Percentiles rank a stretch among this genome's conserved stretches.
Evolutionary conservation across 2,113 vertebrate species (phyloP).

Genomic region (Jaculus jaculus): DNA sequence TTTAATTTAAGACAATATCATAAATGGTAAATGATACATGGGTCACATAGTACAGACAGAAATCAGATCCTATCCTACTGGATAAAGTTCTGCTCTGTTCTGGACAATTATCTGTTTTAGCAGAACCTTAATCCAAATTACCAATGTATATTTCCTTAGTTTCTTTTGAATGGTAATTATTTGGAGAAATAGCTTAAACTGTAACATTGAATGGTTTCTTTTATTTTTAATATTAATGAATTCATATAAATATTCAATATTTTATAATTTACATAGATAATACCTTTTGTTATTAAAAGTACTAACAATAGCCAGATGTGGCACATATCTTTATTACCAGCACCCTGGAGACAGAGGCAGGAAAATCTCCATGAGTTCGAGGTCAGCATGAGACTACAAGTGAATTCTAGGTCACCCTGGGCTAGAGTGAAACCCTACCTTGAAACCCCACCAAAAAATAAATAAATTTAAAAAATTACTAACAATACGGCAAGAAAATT

Average conservation of each 20-base stretch:
- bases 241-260: neutral
- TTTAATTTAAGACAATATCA: neutral
- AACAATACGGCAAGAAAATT: neutral
- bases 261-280: neutral
- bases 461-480: too few relatives aligned
- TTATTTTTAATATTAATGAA: constrained; percentile 11
- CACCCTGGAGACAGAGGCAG: too few relatives aligned
- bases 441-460: too few relatives aligned
- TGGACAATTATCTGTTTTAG: neutral
- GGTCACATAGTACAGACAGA: accelerated
- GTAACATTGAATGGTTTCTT: neutral
- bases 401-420: too few relatives aligned
- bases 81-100: neutral
- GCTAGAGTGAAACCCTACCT: too few relatives aligned
- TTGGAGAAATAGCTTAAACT: neutral
- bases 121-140: neutral
- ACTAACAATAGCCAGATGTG: neutral
- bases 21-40: neutral
- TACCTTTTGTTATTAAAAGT: neutral
- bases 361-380: too few relatives aligned
- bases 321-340: too few relatives aligned
- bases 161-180: neutral
- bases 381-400: too few relatives aligned
- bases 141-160: neutral
- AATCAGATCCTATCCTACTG: accelerated